Evolutionary conservation across 2,888 invertebrate genomes (phyloP).

Genomic region (Agriopis leucophaearia): DNA sequence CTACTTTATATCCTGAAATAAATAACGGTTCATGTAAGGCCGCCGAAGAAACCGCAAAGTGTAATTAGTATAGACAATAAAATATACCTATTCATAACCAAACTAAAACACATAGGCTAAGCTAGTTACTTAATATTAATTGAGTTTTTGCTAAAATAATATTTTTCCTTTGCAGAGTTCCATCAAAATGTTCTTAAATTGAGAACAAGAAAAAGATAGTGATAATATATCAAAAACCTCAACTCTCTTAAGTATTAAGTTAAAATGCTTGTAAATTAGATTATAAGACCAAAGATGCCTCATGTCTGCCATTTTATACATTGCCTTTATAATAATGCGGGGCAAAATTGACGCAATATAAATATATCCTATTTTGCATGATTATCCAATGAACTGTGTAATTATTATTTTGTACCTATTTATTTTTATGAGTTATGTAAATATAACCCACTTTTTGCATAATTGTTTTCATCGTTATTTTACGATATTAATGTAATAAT

Average conservation of each 20-base stretch:
- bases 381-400: not conserved
- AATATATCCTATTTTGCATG: not conserved
- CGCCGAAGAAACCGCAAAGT: no score
- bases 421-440: not conserved
- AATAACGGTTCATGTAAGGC: no score
- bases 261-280: not conserved
- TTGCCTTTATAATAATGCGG: constrained; percentile 37
- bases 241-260: not conserved
- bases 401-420: not conserved
- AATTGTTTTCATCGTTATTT: not conserved
- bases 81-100: no score
- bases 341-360: not conserved
- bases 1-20: no score
- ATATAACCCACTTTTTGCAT: not conserved
- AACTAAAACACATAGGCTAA: no score
- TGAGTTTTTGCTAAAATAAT: not conserved
- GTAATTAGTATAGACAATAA: no score
- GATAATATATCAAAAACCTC: not conserved
- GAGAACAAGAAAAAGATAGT: not conserved
- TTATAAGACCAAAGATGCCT: constrained; percentile 24
- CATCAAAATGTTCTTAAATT: constrained; percentile 1
- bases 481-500: not conserved
- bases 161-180: constrained; percentile 2
- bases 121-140: no score
- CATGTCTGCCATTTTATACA: constrained; percentile 9